A percentile compares a stretch with the other conserved stretches of the same genome.
phyloP scores from a whole-genome alignment of 1,140 invertebrate species.

The Ostrea denselamellosa region DNA sequence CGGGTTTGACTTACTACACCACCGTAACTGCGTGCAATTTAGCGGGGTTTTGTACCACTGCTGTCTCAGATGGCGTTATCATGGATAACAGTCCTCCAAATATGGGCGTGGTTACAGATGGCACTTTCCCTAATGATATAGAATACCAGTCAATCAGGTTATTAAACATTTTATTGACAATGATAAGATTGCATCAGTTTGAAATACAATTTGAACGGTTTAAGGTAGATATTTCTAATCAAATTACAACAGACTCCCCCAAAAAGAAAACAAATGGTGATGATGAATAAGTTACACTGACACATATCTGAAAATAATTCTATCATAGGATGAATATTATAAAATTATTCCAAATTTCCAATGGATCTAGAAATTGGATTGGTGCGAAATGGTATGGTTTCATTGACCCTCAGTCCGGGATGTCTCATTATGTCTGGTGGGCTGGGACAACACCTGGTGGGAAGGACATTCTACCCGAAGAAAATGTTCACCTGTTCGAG shows the following conservation, averaged over 20 bases:
- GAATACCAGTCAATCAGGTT: slow-evolving; percentile 59
- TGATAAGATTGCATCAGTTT: too few species aligned
- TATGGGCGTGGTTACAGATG: slow-evolving; percentile 59
- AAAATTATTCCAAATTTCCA: neutral
- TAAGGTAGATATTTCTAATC: too few species aligned
- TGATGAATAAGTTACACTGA: too few species aligned
- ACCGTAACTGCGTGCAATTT: slow-evolving; percentile 63
- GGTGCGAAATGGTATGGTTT: slow-evolving; percentile 64
- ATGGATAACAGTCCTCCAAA: slow-evolving; percentile 59
- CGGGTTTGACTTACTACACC: slow-evolving; percentile 56
- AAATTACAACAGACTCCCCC: too few species aligned
- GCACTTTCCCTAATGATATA: slow-evolving; percentile 52
- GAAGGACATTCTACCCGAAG: slow-evolving; percentile 52
- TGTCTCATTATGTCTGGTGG: slow-evolving; percentile 59
- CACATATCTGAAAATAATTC: too few species aligned
- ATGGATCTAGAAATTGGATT: slow-evolving; percentile 54
- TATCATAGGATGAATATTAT: too few species aligned
- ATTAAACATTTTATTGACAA: neutral
- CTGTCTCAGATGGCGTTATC: slow-evolving; percentile 61
- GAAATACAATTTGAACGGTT: too few species aligned
- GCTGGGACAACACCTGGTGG: slow-evolving; percentile 60
- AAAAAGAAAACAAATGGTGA: too few species aligned
- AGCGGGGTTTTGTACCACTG: slow-evolving; percentile 54
- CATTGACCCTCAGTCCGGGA: slow-evolving; percentile 59
- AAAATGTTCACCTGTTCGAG: slow-evolving; percentile 45